Base-by-base conservation (phyloP, 2,113 vertebrate genomes). In the Tyto alba region DNA sequence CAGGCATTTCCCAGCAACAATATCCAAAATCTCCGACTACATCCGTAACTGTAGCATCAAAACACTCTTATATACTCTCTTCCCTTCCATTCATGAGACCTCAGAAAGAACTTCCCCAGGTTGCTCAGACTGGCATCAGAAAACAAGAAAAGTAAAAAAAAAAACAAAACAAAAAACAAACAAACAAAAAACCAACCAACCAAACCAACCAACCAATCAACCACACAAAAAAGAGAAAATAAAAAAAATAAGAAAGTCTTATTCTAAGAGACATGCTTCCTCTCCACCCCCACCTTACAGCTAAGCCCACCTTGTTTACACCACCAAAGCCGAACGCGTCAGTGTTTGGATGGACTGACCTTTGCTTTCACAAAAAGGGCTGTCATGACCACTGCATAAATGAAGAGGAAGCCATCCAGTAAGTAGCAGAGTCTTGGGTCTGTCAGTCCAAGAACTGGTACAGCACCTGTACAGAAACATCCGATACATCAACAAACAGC, bases 351-450 rank as follows among this genome's bases (percentile, higher is more conserved):
- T 20, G 36, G 15, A 91, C 98, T 98, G 92, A 99, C 99, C 98
- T 98, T 99, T 25, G 97, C 98, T 64, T 95, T 98, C 93, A 99
- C 96, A 89, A 98, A 99, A 95, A 99, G 97, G 21, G 97, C 98
- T 2, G 99, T 99, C 89, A 99, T 87, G 48, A 99, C 2, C 16
- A 99, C 56, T 2, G 98, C 98, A 0, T 99, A 99, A 30, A 99
- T 67, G 55, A 99, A 98, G 27, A 99, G 98, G 96, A 99, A 94
- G 8, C 98, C 98, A 34, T 99, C 99, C 94, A 99, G 96, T 59
- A 99, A 6, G 93, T 98, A 99, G 85, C 99, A 99, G 60, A 99
- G 94, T 36, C 75, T 89, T 34, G 99, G 99, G 71, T 99, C 98
- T 19, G 98, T 97, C 48, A 99, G 89, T 47, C 98, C 98, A 1